Evolutionary conservation across 2,888 invertebrate genomes (phyloP).

Genomic region (Odontothrips loti): DNA sequence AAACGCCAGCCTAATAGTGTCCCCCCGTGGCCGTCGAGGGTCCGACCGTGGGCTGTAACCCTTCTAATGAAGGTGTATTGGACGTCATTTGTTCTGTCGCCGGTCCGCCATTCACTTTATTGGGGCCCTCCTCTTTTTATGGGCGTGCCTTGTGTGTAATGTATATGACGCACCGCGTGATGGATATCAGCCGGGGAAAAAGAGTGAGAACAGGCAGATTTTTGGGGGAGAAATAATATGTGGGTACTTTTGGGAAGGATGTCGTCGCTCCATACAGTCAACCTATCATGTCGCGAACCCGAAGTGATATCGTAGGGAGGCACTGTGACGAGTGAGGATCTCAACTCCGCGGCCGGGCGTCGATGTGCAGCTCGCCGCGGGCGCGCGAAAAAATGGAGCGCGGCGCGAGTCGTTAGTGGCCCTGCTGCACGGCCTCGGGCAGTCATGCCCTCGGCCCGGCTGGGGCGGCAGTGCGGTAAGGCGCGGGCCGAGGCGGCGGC

Average conservation of each 20-base stretch:
- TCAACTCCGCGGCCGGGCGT: not conserved
- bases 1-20: not conserved
- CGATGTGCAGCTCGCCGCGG: not conserved
- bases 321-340: not conserved
- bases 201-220: not conserved
- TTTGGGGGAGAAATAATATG: not conserved
- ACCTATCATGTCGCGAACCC: too few species aligned
- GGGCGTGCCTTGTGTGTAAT: not conserved
- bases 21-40: not conserved
- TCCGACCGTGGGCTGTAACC: not conserved
- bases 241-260: too few species aligned
- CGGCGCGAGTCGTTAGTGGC: not conserved
- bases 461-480: too few species aligned
- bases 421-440: not conserved
- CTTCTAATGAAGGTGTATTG: slow-evolving; percentile 23
- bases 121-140: not conserved
- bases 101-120: not conserved
- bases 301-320: too few species aligned
- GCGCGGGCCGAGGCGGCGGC: not conserved
- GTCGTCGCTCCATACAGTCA: too few species aligned
- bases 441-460: too few species aligned
- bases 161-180: not conserved
- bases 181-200: not conserved
- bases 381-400: not conserved
- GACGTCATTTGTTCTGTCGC: slow-evolving; percentile 9